Evolutionary conservation across 1,140 invertebrate species (phyloP).

Genomic region (Drosophila erecta): DNA sequence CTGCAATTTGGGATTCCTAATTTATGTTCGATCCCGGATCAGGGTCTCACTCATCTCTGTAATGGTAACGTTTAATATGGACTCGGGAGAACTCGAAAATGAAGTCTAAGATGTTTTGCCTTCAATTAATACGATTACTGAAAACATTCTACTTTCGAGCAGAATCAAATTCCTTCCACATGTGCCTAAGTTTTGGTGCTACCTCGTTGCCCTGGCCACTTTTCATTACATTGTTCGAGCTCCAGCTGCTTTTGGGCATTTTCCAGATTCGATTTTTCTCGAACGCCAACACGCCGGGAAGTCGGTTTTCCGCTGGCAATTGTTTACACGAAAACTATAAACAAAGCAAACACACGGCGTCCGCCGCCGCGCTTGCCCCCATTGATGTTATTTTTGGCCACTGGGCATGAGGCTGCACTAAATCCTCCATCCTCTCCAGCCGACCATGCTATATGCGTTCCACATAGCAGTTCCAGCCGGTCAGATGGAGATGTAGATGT

Average conservation of each 20-base stretch:
- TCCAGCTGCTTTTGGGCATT: slow-evolving; percentile 23
- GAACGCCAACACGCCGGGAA: slow-evolving; percentile 54
- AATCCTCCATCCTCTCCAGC: slow-evolving; percentile 63
- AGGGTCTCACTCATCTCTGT: slow-evolving; percentile 4
- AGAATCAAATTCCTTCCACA: no score
- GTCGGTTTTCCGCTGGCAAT: slow-evolving; percentile 68
- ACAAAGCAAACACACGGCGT: slow-evolving; percentile 58
- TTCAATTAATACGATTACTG: background rate
- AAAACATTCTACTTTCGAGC: background rate
- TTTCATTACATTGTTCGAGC: slow-evolving; percentile 7
- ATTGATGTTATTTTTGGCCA: slow-evolving; percentile 73
- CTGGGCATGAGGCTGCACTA: slow-evolving; percentile 53
- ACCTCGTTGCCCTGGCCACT: slow-evolving; percentile 27
- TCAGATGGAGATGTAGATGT: slow-evolving; percentile 20
- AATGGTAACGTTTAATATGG: no score
- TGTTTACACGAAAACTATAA: slow-evolving; percentile 76
- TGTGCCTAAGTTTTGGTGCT: background rate
- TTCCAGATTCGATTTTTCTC: slow-evolving; percentile 65
- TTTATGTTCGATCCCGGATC: slow-evolving; percentile 32
- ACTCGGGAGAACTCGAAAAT: background rate
- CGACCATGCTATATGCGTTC: slow-evolving; percentile 46
- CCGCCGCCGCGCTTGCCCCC: slow-evolving; percentile 28
- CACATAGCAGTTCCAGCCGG: slow-evolving; percentile 43
- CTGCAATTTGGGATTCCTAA: slow-evolving; percentile 52
- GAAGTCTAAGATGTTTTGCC: background rate